Evolutionary conservation across 2,113 vertebrate species (phyloP).

Genomic region (Macaca mulatta): DNA sequence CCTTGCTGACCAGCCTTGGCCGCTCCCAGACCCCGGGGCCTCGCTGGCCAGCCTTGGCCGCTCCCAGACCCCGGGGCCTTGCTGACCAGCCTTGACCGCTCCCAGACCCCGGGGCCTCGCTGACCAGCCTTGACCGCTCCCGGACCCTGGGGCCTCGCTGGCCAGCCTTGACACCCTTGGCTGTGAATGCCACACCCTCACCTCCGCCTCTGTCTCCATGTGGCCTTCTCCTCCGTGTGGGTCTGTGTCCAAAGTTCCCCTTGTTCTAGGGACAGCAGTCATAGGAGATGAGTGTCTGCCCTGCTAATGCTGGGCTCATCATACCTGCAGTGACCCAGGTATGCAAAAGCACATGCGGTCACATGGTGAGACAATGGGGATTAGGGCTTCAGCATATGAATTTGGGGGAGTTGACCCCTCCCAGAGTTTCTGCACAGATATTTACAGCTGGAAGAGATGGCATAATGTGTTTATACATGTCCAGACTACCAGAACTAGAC

Average conservation of each 20-base stretch:
- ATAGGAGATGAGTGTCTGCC: background rate
- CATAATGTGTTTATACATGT: background rate
- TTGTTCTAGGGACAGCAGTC: background rate
- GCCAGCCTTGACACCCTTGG: background rate
- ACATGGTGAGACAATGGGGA: background rate
- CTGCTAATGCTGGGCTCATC: background rate
- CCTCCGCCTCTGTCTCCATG: background rate
- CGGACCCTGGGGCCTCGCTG: too few species aligned
- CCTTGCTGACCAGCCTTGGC: background rate
- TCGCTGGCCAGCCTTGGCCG: background rate
- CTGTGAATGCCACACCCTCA: background rate
- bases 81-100: accelerated
- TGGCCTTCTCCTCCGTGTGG: background rate
- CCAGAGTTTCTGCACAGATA: too few species aligned
- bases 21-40: accelerated
- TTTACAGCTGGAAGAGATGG: background rate
- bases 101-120: too few species aligned
- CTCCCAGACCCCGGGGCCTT: too few species aligned
- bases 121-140: accelerated
- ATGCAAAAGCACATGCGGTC: background rate
- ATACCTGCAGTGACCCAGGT: background rate
- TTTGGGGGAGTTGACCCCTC: background rate
- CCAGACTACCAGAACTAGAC: background rate
- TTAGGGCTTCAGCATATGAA: too few species aligned
- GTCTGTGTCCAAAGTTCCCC: background rate